phyloP scores from a whole-genome alignment of 30 jellyfish, hydroid and myxozoan genomes.

The Hydractinia echinata region DNA sequence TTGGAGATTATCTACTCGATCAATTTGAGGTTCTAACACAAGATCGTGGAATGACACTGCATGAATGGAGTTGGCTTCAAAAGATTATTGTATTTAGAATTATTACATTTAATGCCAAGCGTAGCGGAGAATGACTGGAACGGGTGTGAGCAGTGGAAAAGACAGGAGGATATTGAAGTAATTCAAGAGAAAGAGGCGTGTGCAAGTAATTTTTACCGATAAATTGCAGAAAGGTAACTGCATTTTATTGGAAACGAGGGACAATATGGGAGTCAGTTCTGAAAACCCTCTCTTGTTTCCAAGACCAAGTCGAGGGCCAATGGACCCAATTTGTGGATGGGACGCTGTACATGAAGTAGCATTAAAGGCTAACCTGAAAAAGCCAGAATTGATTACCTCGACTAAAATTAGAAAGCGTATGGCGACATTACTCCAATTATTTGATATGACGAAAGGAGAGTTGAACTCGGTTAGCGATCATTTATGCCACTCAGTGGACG shows the following conservation, averaged over 20 bases:
- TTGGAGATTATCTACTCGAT: too few species aligned
- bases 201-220: not conserved
- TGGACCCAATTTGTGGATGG: conserved; percentile 6
- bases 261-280: conserved; percentile 2
- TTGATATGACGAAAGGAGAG: conserved; percentile 32
- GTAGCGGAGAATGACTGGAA: too few species aligned
- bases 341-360: conserved; percentile 29
- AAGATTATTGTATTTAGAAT: too few species aligned
- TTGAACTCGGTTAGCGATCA: conserved; percentile 33
- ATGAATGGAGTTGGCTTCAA: too few species aligned
- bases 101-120: too few species aligned
- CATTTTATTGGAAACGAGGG: not conserved
- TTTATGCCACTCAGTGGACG: conserved; percentile 23
- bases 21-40: too few species aligned
- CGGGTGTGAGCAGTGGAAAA: too few species aligned
- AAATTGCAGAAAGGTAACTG: not conserved
- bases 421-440: conserved; percentile 26
- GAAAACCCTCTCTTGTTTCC: not conserved
- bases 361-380: conserved; percentile 12
- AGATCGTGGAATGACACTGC: too few species aligned
- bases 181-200: not conserved
- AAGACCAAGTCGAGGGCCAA: conserved; percentile 10
- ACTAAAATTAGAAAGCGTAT: conserved; percentile 30
- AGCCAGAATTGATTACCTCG: conserved; percentile 35
- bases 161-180: too few species aligned